A percentile compares a stretch with the other conserved stretches of the same genome.
Evolutionary conservation across 2,113 vertebrate species (phyloP).

Genomic region (Psephotus haematonotus): DNA sequence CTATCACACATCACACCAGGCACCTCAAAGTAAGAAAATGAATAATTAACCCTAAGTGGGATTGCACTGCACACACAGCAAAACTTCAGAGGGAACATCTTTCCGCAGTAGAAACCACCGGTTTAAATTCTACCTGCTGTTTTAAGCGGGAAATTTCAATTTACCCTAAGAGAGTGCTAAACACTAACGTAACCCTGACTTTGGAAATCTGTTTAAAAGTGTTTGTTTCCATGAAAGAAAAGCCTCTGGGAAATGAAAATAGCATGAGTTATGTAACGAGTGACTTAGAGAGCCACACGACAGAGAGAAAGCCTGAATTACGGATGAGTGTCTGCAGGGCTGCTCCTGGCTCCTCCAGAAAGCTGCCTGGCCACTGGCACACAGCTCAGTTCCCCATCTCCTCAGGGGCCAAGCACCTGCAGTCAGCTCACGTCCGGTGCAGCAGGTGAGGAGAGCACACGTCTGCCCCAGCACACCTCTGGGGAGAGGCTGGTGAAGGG

Average conservation of each 20-base stretch:
- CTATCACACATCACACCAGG: neutral
- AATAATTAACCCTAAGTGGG: neutral
- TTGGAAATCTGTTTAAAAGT: neutral
- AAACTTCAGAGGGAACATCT: neutral
- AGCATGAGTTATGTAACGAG: neutral
- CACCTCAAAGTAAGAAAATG: neutral
- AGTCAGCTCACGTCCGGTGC: neutral
- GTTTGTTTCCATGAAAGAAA: neutral
- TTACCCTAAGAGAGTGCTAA: neutral
- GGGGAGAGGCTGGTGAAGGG: neutral
- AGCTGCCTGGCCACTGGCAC: neutral
- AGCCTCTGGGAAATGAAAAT: neutral
- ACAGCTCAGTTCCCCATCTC: neutral
- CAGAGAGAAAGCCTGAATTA: neutral
- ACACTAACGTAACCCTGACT: neutral
- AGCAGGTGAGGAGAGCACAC: neutral
- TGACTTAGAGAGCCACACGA: neutral
- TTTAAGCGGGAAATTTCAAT: neutral
- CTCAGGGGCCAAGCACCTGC: neutral
- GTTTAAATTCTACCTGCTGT: neutral
- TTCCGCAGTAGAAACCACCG: neutral
- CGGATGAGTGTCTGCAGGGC: rapidly evolving
- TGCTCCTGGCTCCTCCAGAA: neutral
- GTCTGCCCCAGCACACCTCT: neutral
- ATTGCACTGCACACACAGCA: neutral